These are phyloP conservation scores for Nematolebias whitei DNA, from an alignment of 2,113 vertebrate genomes.

Conservation along the genomic window DNA sequence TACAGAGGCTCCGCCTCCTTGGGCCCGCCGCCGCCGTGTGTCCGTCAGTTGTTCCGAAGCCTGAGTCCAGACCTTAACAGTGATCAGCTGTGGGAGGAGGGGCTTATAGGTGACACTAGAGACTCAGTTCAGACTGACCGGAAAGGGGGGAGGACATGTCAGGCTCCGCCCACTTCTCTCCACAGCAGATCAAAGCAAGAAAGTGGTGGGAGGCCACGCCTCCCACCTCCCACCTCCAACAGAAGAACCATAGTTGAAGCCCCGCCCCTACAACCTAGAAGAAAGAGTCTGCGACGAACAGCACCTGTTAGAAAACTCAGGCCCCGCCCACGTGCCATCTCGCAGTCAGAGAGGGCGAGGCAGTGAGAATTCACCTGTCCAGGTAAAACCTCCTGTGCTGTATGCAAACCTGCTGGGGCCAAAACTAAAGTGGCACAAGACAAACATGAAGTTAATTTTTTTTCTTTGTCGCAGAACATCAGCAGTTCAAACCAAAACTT, in stretches of 20 bases:
- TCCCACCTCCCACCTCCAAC: not conserved
- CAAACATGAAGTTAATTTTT: no score
- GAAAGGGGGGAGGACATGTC: slow-evolving; percentile 2
- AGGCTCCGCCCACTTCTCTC: not conserved
- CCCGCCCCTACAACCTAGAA: slow-evolving; percentile 31
- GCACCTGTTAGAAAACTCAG: slow-evolving; percentile 36
- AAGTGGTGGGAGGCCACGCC: slow-evolving; percentile 9
- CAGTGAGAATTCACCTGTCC: not conserved
- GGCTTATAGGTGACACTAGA: slow-evolving; percentile 40
- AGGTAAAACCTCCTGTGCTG: not conserved
- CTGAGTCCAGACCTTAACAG: slow-evolving; percentile 81
- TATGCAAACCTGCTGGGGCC: not conserved
- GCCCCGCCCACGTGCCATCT: not conserved
- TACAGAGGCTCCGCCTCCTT: slow-evolving; percentile 36
- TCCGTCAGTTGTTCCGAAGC: slow-evolving; percentile 83
- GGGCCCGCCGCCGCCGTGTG: slow-evolving; percentile 32
- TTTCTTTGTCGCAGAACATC: no score
- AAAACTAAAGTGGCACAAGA: not conserved
- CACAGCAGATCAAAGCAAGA: slow-evolving; percentile 6
- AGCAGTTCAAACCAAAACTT: no score
- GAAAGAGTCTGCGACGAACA: slow-evolving; percentile 34
- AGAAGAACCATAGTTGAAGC: slow-evolving; percentile 20
- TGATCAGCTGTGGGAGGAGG: slow-evolving; percentile 55
- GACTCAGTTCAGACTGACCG: slow-evolving; percentile 35
- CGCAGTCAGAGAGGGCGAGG: slow-evolving; percentile 33